Conservation (phyloP, 2,113 vertebrate species). For the Rhinolophus ferrumequinum region DNA sequence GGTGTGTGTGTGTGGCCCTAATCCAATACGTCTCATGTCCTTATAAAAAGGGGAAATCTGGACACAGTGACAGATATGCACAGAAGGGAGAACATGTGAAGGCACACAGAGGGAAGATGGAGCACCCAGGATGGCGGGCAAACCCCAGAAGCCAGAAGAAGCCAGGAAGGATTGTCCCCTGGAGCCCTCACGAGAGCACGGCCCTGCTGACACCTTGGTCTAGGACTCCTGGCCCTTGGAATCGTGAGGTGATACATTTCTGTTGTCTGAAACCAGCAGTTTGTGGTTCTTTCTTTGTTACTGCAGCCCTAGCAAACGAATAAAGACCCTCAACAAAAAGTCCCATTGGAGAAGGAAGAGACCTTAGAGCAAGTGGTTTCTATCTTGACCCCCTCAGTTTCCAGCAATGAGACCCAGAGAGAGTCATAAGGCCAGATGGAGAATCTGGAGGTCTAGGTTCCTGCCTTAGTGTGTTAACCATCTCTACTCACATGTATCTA, state of each 20-base stretch:
- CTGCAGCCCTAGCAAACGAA: neutral
- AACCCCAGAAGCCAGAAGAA: neutral
- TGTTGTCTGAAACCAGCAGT: neutral
- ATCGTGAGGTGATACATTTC: neutral
- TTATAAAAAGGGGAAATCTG: neutral
- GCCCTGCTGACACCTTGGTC: neutral
- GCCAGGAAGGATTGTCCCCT: rapidly evolving
- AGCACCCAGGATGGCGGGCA: no score
- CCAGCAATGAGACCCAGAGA: neutral
- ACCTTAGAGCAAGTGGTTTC: neutral
- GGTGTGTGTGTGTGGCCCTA: neutral
- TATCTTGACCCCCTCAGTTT: rapidly evolving
- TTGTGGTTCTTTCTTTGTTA: neutral
- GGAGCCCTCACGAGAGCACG: rapidly evolving
- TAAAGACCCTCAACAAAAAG: neutral
- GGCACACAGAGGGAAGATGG: neutral
- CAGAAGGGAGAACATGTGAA: neutral
- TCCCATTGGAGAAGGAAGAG: neutral
- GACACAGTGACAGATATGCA: neutral
- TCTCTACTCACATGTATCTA: neutral
- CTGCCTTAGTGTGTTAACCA: neutral
- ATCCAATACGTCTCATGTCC: neutral
- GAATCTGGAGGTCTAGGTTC: neutral
- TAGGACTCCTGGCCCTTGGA: neutral
- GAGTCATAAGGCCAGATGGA: neutral